Evolutionary conservation across 53 echinoderm and acorn worm species (phyloP), one percentile per base, ranked within the genome.

Genomic region (Mesocentrotus franciscanus): DNA sequence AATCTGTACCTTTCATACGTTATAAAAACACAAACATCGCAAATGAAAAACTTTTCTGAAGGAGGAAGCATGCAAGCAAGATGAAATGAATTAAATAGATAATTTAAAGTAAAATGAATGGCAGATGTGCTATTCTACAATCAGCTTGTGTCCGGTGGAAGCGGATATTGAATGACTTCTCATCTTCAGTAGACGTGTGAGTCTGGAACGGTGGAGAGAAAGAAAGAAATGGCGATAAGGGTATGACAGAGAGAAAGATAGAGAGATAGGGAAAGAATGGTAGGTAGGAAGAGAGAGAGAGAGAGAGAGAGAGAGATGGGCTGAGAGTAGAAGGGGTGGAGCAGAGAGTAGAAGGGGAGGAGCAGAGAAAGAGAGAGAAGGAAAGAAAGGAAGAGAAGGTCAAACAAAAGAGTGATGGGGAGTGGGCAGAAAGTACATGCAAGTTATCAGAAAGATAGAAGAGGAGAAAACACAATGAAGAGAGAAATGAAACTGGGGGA

Each of bases 141-240:
- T 90, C 60, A 90, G 16, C 16, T 60, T 10, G 22, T 11, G n/a
- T 27, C 90, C 55, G 56, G 85, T 55, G 14, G 22, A 56, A 14
- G 14, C 56, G 85, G 56, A 84, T 35, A 84, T 84, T 84, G 29
- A 84, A 56, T 85, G 85, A 85, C 22, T 85, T 85, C 85, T 85
- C 85, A 85, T 85, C 85, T 85, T 36, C 85, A 2, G 85, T 85
- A 85, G 85, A 85, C 36, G 85, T 9, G 22, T 15, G 9, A 26
- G 26, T 20, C 24, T 1, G 10, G 56, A 56, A 85, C 49, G 85
- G 33, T 0, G 3, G 85, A 35, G 84, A 20, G 4, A 83, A 83
- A 49, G 84, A 17, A 20, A 83, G 84, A n/a, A 20, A n/a, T 20
- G 12, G 35, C 24, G 39, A 83, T 30, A 49, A 83, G 13, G 83